A percentile compares a stretch with the other conserved stretches of the same genome.
These are phyloP conservation scores for Capitella teleta DNA, from an alignment of 1,140 invertebrate species.

Conservation along the genomic window DNA sequence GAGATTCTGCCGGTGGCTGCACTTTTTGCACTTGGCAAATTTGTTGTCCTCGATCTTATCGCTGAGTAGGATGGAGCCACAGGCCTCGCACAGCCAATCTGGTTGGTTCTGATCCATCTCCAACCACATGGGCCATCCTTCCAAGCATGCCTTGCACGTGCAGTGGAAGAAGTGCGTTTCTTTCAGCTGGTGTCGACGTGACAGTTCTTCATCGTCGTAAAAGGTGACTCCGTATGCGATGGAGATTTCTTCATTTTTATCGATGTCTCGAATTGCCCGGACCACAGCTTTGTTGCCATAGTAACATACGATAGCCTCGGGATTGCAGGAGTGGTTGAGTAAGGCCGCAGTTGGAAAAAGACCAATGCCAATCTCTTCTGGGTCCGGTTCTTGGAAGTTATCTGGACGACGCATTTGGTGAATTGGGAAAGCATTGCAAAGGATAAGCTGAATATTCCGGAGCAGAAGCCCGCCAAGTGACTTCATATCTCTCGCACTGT, in stretches of 20 bases:
- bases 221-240: constrained; percentile 89
- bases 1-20: constrained; percentile 28
- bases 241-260: constrained; percentile 59
- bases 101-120: constrained; percentile 48
- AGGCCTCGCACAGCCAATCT: constrained; percentile 29
- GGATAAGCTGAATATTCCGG: constrained; percentile 69
- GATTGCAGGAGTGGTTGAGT: constrained; percentile 88
- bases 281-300: constrained; percentile 64
- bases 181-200: constrained; percentile 56
- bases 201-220: constrained; percentile 53
- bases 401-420: constrained; percentile 52
- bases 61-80: constrained; percentile 36
- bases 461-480: constrained; percentile 63
- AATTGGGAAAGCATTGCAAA: constrained; percentile 87
- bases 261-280: constrained; percentile 50
- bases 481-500: constrained; percentile 3
- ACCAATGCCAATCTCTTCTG: constrained; percentile 60
- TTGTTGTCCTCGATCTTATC: constrained; percentile 35
- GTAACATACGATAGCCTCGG: constrained; percentile 73
- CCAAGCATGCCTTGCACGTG: constrained; percentile 61
- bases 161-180: constrained; percentile 81
- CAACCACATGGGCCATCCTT: constrained; percentile 70
- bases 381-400: constrained; percentile 42
- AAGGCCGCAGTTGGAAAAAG: constrained; percentile 74
- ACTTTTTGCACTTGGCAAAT: constrained; percentile 26